Evolutionary conservation across 1,140 invertebrate genomes (phyloP).

Genomic region (Melanaphis sacchari): DNA sequence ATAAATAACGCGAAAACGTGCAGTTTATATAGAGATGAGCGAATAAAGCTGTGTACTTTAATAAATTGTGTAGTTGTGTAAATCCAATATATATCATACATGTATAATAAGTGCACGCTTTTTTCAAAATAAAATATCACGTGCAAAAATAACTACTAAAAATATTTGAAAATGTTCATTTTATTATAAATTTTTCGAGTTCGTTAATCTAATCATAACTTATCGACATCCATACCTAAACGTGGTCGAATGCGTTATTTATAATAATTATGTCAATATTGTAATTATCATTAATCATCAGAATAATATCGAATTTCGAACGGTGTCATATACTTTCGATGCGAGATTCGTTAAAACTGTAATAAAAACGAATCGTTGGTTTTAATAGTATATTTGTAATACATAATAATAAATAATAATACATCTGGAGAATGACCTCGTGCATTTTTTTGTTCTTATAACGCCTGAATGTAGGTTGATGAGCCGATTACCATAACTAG

Average conservation of each 20-base stretch:
- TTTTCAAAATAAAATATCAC: neutral
- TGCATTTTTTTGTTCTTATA: neutral
- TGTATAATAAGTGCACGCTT: neutral
- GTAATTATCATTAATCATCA: neutral
- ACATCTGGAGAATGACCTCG: neutral
- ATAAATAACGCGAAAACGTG: neutral
- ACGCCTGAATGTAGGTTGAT: slow-evolving; percentile 1
- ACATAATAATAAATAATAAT: neutral
- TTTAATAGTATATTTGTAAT: neutral
- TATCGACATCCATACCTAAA: neutral
- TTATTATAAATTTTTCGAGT: neutral
- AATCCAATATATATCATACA: neutral
- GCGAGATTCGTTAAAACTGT: neutral
- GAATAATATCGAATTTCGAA: neutral
- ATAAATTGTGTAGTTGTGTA: too few species aligned
- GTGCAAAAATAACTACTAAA: neutral
- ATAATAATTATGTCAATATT: neutral
- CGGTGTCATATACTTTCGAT: neutral
- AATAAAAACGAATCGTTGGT: neutral
- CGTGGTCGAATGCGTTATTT: neutral
- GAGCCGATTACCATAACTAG: slow-evolving; percentile 12
- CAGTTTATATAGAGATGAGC: neutral
- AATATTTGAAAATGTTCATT: neutral
- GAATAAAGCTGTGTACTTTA: too few species aligned
- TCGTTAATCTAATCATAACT: neutral